Evolutionary conservation across 2,888 invertebrate species (phyloP).

Genomic region (Epistrophe eligans): DNA sequence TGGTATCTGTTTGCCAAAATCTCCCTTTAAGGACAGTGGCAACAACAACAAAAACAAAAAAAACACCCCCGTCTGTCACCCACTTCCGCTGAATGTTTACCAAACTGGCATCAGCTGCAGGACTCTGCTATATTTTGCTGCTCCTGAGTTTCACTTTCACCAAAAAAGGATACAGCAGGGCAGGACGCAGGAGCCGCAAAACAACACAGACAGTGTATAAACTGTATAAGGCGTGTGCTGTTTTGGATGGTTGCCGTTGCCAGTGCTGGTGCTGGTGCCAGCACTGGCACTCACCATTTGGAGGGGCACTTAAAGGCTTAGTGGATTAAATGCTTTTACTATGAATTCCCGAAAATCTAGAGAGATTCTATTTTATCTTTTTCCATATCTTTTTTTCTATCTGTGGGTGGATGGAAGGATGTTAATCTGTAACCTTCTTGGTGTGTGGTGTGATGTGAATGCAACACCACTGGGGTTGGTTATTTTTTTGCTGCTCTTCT

Average conservation of each 20-base stretch:
- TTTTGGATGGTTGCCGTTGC: conserved; percentile 22
- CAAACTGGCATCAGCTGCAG: conserved; percentile 29
- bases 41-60: conserved; percentile 17
- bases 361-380: conserved; percentile 37
- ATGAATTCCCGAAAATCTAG: conserved; percentile 72
- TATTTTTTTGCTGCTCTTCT: conserved; percentile 19
- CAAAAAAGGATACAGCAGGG: conserved; percentile 32
- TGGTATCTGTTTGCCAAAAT: conserved; percentile 1
- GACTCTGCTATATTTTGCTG: conserved; percentile 22
- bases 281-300: conserved; percentile 52
- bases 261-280: not conserved
- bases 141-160: conserved; percentile 74
- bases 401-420: conserved; percentile 5
- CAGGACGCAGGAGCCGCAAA: conserved; percentile 26
- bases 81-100: conserved; percentile 34
- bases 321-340: conserved; percentile 75
- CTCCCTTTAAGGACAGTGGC: not conserved
- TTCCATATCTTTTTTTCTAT: conserved; percentile 40
- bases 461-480: conserved; percentile 42
- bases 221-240: conserved; percentile 47
- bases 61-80: conserved; percentile 2
- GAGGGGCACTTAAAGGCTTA: conserved; percentile 75
- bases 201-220: conserved; percentile 56
- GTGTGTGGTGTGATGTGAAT: conserved; percentile 23
- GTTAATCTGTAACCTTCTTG: conserved; percentile 20